phyloP scores from a whole-genome alignment of 2,113 vertebrate species.

The Melanocharis versteri region DNA sequence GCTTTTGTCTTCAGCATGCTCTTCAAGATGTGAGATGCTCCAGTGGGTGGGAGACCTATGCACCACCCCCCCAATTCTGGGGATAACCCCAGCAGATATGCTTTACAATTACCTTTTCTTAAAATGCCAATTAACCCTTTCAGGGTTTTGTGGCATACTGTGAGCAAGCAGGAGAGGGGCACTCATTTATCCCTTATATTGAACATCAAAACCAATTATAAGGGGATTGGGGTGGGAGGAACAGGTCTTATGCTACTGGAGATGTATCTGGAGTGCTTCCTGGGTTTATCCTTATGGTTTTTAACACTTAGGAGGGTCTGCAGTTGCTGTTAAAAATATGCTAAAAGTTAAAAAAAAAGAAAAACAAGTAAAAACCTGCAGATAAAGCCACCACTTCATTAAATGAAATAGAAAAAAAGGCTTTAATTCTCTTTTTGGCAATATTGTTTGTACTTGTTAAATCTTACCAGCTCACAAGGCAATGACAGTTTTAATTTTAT shows the following conservation, averaged over 20 bases:
- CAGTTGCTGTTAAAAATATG: background rate
- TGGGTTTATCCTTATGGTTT: background rate
- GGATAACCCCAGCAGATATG: conserved; percentile 65
- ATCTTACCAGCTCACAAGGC: conserved; percentile 36
- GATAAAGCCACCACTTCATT: conserved; percentile 7
- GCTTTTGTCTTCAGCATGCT: conserved; percentile 74
- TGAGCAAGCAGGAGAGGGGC: conserved; percentile 62
- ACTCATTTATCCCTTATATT: conserved; percentile 62
- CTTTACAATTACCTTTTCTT: conserved; percentile 75
- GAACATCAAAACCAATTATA: conserved; percentile 58
- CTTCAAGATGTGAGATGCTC: conserved; percentile 74
- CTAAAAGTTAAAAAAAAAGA: background rate
- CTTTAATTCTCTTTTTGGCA: conserved; percentile 8
- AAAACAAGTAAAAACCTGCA: background rate
- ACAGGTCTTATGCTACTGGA: background rate
- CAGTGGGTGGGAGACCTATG: conserved; percentile 76
- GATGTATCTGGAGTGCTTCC: conserved; percentile 18
- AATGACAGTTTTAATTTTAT: conserved; percentile 63
- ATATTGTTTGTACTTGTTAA: conserved; percentile 20
- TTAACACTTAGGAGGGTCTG: background rate
- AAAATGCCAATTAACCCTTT: conserved; percentile 79
- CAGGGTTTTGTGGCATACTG: conserved; percentile 64
- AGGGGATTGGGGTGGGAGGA: background rate
- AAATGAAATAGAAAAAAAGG: conserved; percentile 1
- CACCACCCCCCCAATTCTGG: conserved; percentile 68